Evolutionary conservation across 2,113 vertebrate species (phyloP), one percentile per base, ranked within the genome.

Genomic region (Rhipidura dahli): DNA sequence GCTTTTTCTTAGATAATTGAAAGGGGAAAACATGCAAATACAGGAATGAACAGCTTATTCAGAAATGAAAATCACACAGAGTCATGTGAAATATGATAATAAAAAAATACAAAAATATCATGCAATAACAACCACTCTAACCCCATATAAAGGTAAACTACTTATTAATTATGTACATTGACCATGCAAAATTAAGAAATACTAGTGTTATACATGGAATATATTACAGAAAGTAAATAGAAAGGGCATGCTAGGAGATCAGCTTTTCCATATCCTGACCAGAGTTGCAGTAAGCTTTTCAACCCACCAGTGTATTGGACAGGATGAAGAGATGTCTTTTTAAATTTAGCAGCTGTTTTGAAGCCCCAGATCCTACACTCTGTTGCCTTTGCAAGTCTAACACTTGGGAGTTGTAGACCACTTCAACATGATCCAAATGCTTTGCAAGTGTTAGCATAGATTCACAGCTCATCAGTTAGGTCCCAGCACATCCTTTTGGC

Each of bases 251-350:
- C 73, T 40, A 90, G 85, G 69, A 85, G 90, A 92, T 94, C 28
- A 97, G 73, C 70, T 76, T 75, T 90, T 93, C 75, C 86, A 63
- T 80, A 80, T 78, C 88, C 73, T 93, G 94, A 98, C 88, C 97
- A 97, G 97, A 98, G 96, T 21, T 73, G 42, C 89, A 97, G 97
- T 94, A 96, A 97, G 93, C 82, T 97, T 96, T 88, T 96, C 68
- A 96, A 84, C 88, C 93, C 86, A 93, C 93, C 45, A 87, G 90
- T 17, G 40, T 82, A 84, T 78, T 70, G 60, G 83, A 81, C 51
- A 89, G 60, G 88, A 81, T 42, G 53, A 89, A 79, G 61, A 90
- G 35, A 57, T 18, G 8, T 27, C 73, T 69, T 80, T 84, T 75
- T 89, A 92, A 59, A 69, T 75, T 68, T 85, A 64, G 56, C 31